A percentile compares a stretch with the other conserved stretches of the same genome.
Conservation (phyloP, 1,140 invertebrate genomes). For the Aethina tumida region DNA sequence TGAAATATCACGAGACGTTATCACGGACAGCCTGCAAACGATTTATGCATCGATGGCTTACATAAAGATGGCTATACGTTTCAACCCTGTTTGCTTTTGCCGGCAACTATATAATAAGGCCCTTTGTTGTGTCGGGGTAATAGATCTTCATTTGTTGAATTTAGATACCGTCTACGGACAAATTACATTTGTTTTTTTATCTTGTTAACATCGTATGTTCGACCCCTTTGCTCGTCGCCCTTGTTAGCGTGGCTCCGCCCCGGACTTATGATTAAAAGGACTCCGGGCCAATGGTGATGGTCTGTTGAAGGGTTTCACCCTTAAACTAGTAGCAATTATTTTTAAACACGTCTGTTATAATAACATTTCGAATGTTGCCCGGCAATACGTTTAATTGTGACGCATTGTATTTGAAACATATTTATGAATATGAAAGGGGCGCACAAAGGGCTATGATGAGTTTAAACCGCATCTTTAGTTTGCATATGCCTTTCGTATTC, state of each 20-base stretch:
- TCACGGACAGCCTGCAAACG: too few relatives aligned
- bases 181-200: slow-evolving; percentile 16
- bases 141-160: slow-evolving; percentile 14
- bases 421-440: slow-evolving; percentile 19
- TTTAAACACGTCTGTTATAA: slow-evolving; percentile 25
- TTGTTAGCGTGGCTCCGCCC: slow-evolving; percentile 18
- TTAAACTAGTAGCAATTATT: slow-evolving; percentile 21
- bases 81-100: too few relatives aligned
- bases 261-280: slow-evolving; percentile 22
- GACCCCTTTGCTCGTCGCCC: slow-evolving; percentile 10
- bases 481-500: too few relatives aligned
- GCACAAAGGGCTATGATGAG: slow-evolving; percentile 9
- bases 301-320: slow-evolving; percentile 14
- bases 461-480: slow-evolving; percentile 12
- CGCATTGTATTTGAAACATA: slow-evolving; percentile 19
- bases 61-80: too few relatives aligned
- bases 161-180: slow-evolving; percentile 9
- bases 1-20: too few relatives aligned
- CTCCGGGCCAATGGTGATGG: slow-evolving; percentile 19
- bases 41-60: too few relatives aligned
- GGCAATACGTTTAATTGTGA: slow-evolving; percentile 22
- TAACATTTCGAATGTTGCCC: slow-evolving; percentile 25
- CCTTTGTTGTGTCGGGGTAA: too few relatives aligned
- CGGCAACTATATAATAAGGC: too few relatives aligned
- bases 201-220: slow-evolving; percentile 16